Evolutionary conservation across 2,113 vertebrate species (phyloP).

Genomic region (Pavo muticus): DNA sequence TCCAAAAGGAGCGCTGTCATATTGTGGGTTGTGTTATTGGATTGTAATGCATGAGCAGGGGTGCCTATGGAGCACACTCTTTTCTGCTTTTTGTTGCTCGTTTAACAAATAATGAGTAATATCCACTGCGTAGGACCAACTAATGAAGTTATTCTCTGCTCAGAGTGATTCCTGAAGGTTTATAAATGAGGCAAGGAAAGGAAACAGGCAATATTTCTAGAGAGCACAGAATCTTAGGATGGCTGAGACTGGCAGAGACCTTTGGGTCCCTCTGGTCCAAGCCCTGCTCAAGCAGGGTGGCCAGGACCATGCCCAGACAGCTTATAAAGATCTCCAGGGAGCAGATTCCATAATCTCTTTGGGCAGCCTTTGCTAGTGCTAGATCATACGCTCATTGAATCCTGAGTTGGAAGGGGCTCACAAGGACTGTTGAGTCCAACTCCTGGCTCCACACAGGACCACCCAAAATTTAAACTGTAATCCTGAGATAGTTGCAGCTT

Average conservation of each 20-base stretch:
- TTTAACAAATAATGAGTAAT: not conserved
- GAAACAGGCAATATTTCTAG: not conserved
- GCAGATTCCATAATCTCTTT: not conserved
- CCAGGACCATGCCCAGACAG: not conserved
- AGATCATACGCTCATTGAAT: not conserved
- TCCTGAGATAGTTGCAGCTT: not conserved
- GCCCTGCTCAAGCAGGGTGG: not conserved
- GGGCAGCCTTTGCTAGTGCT: not conserved
- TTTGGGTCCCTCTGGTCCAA: not conserved
- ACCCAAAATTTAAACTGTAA: not conserved
- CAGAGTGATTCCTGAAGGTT: not conserved
- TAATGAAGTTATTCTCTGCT: not conserved
- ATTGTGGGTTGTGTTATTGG: not conserved
- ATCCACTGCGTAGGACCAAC: not conserved
- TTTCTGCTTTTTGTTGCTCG: not conserved
- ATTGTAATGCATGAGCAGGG: not conserved
- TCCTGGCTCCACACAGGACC: not conserved
- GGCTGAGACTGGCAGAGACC: not conserved
- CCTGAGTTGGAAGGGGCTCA: not conserved
- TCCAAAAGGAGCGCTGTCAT: not conserved
- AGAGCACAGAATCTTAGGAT: not conserved
- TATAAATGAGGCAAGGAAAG: not conserved
- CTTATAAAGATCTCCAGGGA: not conserved
- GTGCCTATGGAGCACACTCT: not conserved
- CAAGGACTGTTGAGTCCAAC: not conserved